Conservation (phyloP, 2,888 invertebrate species). For the Ochropleura plecta region DNA sequence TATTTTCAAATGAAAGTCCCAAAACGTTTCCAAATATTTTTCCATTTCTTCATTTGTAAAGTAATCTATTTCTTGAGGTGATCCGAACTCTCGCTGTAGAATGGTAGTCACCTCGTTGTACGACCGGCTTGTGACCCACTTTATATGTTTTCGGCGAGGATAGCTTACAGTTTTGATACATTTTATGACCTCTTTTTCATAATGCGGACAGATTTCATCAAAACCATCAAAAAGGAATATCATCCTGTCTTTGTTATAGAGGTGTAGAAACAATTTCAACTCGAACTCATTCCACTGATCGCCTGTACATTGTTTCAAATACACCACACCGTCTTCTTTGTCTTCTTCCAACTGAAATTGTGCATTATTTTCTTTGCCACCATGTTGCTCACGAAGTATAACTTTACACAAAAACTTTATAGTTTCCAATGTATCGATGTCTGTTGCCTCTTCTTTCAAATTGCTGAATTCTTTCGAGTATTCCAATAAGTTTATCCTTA, state of each 20-base stretch:
- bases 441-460: constrained; percentile 23
- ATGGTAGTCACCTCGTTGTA: constrained; percentile 42
- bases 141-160: constrained; percentile 14
- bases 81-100: constrained; percentile 43
- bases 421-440: constrained; percentile 11
- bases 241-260: constrained; percentile 31
- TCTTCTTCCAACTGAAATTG: constrained; percentile 2
- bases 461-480: constrained; percentile 34
- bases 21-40: constrained; percentile 41
- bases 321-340: background rate
- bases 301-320: constrained; percentile 10
- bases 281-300: constrained; percentile 14
- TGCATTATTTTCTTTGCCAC: background rate
- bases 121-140: constrained; percentile 56
- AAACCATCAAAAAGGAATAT: constrained; percentile 61
- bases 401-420: constrained; percentile 27
- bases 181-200: constrained; percentile 29
- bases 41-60: constrained; percentile 30
- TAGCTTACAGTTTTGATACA: constrained; percentile 21
- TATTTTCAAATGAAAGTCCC: constrained; percentile 36
- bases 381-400: background rate
- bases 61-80: constrained; percentile 32
- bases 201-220: constrained; percentile 59
- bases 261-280: constrained; percentile 47
- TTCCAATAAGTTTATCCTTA: constrained; percentile 49